Evolutionary conservation across 2,797 vertebrate genomes (phyloP).

Genomic region (Choloepus didactylus): DNA sequence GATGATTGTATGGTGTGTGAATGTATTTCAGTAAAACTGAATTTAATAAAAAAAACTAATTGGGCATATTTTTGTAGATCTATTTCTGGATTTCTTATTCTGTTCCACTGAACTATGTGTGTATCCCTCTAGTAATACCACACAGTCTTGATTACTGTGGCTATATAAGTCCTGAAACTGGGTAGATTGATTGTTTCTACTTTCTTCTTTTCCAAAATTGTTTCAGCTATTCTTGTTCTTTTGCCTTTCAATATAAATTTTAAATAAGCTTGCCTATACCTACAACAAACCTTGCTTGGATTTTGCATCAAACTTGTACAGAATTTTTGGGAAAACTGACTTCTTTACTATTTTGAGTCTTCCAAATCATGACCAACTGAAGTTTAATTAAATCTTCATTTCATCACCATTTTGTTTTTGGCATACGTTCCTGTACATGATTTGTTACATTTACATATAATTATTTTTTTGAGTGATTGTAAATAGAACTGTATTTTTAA

Average conservation of each 20-base stretch:
- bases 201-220: background rate
- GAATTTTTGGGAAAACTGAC: background rate
- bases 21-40: too few species aligned
- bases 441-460: background rate
- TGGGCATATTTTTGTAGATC: background rate
- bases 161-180: background rate
- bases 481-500: background rate
- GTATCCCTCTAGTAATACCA: background rate
- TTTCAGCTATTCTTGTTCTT: background rate
- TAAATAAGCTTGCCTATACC: background rate
- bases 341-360: background rate
- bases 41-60: background rate
- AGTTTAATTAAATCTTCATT: background rate
- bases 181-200: background rate
- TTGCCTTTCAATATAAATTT: background rate
- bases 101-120: background rate
- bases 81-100: background rate
- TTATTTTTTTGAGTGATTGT: background rate
- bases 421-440: background rate
- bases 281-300: background rate
- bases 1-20: too few species aligned
- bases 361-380: background rate
- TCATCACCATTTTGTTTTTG: background rate
- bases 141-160: too few species aligned
- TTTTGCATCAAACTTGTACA: background rate